These are phyloP conservation scores for Beris chalybata DNA, from an alignment of 2,888 invertebrate genomes.

Conservation along the genomic window DNA sequence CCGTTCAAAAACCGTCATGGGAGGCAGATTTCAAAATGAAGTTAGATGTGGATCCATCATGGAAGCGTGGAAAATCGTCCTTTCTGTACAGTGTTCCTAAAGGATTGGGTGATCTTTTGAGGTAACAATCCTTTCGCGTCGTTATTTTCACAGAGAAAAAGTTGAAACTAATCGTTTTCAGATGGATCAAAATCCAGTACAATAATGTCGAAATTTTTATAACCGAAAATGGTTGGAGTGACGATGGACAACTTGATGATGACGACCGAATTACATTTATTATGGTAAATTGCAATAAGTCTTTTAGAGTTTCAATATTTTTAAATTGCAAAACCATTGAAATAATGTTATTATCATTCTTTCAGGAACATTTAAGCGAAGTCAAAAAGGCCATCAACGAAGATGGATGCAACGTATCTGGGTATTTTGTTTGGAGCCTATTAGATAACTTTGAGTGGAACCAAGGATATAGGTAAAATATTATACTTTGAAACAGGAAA, in stretches of 20 bases:
- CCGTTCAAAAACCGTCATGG: slow-evolving; percentile 57
- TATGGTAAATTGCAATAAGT: slow-evolving; percentile 28
- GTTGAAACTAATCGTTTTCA: too few relatives aligned
- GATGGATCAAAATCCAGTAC: slow-evolving; percentile 62
- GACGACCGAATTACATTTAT: slow-evolving; percentile 54
- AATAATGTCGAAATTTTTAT: slow-evolving; percentile 61
- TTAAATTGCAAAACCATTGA: neutral
- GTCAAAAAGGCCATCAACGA: slow-evolving; percentile 45
- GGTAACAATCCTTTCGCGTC: slow-evolving; percentile 40
- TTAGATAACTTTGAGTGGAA: slow-evolving; percentile 51
- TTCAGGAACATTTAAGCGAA: slow-evolving; percentile 46
- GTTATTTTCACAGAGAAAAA: too few relatives aligned
- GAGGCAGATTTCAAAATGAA: slow-evolving; percentile 56
- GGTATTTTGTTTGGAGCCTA: slow-evolving; percentile 48
- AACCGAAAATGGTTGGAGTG: slow-evolving; percentile 65
- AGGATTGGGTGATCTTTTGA: slow-evolving; percentile 45
- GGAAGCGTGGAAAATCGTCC: slow-evolving; percentile 45
- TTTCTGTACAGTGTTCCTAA: slow-evolving; percentile 49
- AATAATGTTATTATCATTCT: neutral
- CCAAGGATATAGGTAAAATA: slow-evolving; percentile 47
- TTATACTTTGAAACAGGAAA: neutral
- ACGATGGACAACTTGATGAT: slow-evolving; percentile 51
- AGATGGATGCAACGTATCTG: slow-evolving; percentile 47
- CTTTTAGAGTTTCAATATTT: neutral
- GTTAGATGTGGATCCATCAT: slow-evolving; percentile 42